A percentile compares a stretch with the other conserved stretches of the same genome.
Evolutionary conservation across 1,140 invertebrate species (phyloP).

Genomic region (Papilio dardanus): DNA sequence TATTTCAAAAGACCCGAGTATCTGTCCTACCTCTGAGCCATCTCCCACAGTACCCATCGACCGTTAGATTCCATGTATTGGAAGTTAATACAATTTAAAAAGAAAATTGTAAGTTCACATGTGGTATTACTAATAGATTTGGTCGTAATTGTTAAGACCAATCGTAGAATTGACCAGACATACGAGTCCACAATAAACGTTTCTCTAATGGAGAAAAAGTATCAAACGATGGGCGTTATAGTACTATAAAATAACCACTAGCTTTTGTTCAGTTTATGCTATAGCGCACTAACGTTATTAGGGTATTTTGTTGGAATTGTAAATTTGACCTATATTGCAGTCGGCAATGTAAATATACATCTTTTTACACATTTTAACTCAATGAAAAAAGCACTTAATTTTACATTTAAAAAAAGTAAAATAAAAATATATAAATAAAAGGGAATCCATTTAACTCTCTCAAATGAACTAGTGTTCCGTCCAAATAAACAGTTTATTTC

Average conservation of each 20-base stretch:
- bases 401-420: not conserved
- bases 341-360: conserved; percentile 16
- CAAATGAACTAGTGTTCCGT: not conserved
- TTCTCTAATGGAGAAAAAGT: conserved; percentile 35
- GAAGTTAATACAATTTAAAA: not conserved
- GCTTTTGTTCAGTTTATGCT: conserved; percentile 36
- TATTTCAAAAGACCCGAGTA: too few species aligned
- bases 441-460: too few species aligned
- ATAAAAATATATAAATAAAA: not conserved
- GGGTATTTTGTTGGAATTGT: conserved; percentile 35
- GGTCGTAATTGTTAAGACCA: not conserved
- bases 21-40: too few species aligned
- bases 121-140: conserved; percentile 3
- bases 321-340: conserved; percentile 33
- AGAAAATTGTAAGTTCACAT: not conserved
- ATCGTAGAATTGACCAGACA: conserved; percentile 29
- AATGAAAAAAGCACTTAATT: not conserved
- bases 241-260: conserved; percentile 35
- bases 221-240: conserved; percentile 34
- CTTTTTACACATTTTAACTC: not conserved
- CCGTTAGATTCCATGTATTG: too few species aligned
- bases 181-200: conserved; percentile 28
- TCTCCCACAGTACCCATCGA: too few species aligned
- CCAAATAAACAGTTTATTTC: not conserved
- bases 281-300: conserved; percentile 32